These are phyloP conservation scores for Parnassius apollo DNA, from an alignment of 2,888 invertebrate genomes.

Conservation along the genomic window DNA sequence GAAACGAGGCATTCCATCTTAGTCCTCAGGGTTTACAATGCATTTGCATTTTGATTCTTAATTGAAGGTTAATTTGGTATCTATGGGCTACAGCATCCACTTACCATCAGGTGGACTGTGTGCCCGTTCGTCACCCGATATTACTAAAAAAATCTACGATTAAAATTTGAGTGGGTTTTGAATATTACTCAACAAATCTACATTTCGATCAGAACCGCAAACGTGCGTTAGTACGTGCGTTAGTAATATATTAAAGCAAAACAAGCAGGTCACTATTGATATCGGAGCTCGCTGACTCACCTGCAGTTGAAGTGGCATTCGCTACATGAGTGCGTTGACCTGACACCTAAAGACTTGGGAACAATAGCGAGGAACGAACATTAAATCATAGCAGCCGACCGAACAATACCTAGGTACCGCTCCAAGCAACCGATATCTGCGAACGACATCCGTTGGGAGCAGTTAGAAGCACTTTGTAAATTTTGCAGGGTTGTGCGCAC, in stretches of 20 bases:
- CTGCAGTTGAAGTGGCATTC: constrained; percentile 5
- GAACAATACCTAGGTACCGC: constrained; percentile 14
- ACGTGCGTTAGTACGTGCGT: too few relatives aligned
- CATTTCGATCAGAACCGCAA: too few relatives aligned
- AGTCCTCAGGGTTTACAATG: too few relatives aligned
- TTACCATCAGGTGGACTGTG: too few relatives aligned
- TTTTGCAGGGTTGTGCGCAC: background rate
- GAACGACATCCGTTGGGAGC: constrained; percentile 7
- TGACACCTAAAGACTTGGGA: background rate
- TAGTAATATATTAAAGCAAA: background rate
- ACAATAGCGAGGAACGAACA: constrained; percentile 19
- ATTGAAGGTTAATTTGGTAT: too few relatives aligned
- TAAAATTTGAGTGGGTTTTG: too few relatives aligned
- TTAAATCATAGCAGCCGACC: constrained; percentile 17
- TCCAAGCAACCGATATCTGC: constrained; percentile 11
- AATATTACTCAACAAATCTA: too few relatives aligned
- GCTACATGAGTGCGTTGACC: constrained; percentile 3
- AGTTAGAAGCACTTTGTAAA: background rate
- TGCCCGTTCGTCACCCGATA: too few relatives aligned
- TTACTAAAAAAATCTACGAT: too few relatives aligned
- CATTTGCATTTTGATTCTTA: too few relatives aligned
- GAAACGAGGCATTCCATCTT: too few relatives aligned
- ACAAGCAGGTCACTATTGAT: background rate
- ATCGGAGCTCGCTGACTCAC: constrained; percentile 2
- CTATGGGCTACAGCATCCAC: too few relatives aligned